These are phyloP conservation scores for Pardalotus punctatus DNA, from an alignment of 2,113 vertebrate genomes.

Conservation along the genomic window DNA sequence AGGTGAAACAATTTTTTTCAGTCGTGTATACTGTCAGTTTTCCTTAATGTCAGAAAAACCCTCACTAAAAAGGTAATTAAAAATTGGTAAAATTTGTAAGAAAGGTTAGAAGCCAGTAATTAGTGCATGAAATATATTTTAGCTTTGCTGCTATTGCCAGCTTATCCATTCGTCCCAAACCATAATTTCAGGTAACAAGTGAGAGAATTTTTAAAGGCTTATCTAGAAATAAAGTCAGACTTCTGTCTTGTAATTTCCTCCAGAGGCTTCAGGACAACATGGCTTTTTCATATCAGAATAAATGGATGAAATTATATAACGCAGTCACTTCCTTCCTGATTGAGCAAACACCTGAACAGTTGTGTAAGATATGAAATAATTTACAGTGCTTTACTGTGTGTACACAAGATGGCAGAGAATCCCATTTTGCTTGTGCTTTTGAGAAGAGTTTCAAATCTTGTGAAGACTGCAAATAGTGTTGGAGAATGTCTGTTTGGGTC, in stretches of 20 bases:
- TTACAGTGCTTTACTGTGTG: not conserved
- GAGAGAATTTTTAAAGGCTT: not conserved
- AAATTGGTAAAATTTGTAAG: not conserved
- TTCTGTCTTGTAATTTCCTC: not conserved
- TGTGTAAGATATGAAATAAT: not conserved
- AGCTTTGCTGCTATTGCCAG: not conserved
- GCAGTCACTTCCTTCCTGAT: not conserved
- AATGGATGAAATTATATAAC: not conserved
- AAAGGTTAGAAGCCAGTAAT: not conserved
- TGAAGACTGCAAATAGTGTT: not conserved
- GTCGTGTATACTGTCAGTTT: not conserved
- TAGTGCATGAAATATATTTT: not conserved
- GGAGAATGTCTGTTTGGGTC: not conserved
- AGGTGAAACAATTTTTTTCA: not conserved
- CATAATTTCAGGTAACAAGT: not conserved
- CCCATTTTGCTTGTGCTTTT: not conserved
- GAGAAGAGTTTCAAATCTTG: not conserved
- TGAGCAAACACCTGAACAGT: not conserved
- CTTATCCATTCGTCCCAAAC: not conserved
- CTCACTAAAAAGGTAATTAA: not conserved
- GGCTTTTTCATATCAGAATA: not conserved
- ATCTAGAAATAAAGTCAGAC: not conserved
- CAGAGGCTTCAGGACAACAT: not conserved
- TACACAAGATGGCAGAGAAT: conserved; percentile 5
- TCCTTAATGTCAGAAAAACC: not conserved